Evolutionary conservation across 2,888 invertebrate species (phyloP).

Genomic region (Rutpela maculata): DNA sequence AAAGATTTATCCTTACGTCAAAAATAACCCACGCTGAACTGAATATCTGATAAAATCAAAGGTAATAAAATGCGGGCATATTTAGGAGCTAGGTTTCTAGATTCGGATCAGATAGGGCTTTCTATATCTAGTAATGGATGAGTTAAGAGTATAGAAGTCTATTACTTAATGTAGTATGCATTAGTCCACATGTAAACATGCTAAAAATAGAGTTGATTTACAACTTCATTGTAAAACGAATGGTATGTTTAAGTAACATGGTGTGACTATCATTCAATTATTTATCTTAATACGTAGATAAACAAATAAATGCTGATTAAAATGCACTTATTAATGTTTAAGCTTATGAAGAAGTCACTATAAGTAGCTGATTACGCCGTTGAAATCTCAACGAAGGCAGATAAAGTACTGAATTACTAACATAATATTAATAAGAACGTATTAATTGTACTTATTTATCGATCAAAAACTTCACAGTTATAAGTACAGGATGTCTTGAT

Average conservation of each 20-base stretch:
- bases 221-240: conserved; percentile 38
- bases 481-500: no score
- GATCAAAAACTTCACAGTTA: no score
- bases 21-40: conserved; percentile 73
- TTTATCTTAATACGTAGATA: conserved; percentile 27
- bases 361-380: neutral
- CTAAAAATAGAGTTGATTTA: conserved; percentile 63
- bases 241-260: conserved; percentile 2
- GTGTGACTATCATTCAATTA: conserved; percentile 30
- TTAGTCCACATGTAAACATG: conserved; percentile 63
- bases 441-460: no score
- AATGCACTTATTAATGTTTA: conserved; percentile 17
- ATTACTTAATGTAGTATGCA: conserved; percentile 67
- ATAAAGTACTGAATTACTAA: neutral
- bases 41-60: conserved; percentile 71
- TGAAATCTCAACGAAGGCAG: neutral
- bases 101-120: conserved; percentile 61
- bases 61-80: conserved; percentile 73
- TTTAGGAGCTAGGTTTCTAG: conserved; percentile 64
- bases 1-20: conserved; percentile 72
- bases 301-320: conserved; percentile 21
- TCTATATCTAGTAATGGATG: conserved; percentile 66
- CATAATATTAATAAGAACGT: no score
- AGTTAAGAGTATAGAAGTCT: conserved; percentile 60
- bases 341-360: conserved; percentile 5